These are phyloP conservation scores for Anorthoa munda DNA, from an alignment of 2,888 invertebrate species.

Conservation along the genomic window DNA sequence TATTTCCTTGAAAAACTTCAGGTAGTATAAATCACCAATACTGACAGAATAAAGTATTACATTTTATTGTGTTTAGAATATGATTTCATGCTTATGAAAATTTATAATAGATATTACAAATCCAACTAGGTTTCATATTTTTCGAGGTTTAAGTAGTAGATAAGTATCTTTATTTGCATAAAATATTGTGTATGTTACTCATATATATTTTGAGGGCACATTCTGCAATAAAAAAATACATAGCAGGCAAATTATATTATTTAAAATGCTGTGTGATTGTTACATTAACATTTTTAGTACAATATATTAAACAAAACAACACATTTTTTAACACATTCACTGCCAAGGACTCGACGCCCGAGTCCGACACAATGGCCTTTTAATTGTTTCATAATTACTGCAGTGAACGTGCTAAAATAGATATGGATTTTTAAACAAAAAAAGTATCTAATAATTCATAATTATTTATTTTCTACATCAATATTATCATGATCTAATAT, in stretches of 20 bases:
- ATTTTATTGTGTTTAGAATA: not conserved
- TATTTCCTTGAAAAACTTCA: conserved; percentile 10
- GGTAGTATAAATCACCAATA: not conserved
- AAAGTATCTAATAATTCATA: not conserved
- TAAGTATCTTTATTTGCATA: not conserved
- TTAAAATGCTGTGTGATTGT: not conserved
- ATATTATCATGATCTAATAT: not conserved
- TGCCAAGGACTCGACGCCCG: too few species aligned
- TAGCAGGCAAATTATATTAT: not conserved
- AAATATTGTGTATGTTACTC: too few species aligned
- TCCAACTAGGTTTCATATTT: not conserved
- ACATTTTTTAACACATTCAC: not conserved
- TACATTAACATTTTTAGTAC: not conserved
- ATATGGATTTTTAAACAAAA: not conserved
- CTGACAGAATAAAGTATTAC: not conserved
- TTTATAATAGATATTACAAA: not conserved
- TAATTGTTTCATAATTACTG: too few species aligned
- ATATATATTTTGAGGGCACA: not conserved
- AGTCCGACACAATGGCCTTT: too few species aligned
- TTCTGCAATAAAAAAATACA: not conserved
- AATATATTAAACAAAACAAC: not conserved
- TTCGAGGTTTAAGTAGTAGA: not conserved
- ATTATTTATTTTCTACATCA: not conserved
- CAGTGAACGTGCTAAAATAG: not conserved
- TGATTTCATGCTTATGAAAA: not conserved